phyloP scores from a whole-genome alignment of 2,888 invertebrate genomes.

The Ctenicera cuprea region DNA sequence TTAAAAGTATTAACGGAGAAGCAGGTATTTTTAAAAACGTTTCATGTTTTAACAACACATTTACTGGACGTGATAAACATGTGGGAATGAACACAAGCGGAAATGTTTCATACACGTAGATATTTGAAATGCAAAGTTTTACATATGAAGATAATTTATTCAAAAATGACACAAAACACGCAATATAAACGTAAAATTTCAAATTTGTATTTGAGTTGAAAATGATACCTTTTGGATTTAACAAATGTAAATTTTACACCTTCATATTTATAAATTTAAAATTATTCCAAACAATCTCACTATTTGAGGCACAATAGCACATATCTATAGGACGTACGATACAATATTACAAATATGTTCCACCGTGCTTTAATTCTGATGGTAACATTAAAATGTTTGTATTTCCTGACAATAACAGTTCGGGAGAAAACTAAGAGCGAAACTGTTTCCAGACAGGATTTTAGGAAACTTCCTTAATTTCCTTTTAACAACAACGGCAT shows the following conservation, averaged over 20 bases:
- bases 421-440: not conserved
- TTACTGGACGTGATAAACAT: conserved; percentile 24
- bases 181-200: conserved; percentile 9
- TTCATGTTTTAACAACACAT: conserved; percentile 25
- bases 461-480: conserved; percentile 35
- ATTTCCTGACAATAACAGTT: conserved; percentile 1
- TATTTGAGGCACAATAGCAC: too few species aligned
- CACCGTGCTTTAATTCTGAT: too few species aligned
- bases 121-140: conserved; percentile 22
- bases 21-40: conserved; percentile 24
- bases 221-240: conserved; percentile 11
- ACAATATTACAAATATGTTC: too few species aligned
- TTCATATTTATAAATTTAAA: not conserved
- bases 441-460: conserved; percentile 21
- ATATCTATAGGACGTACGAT: too few species aligned
- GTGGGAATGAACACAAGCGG: conserved; percentile 27
- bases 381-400: not conserved
- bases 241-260: not conserved
- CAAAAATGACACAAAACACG: conserved; percentile 22
- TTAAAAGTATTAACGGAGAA: conserved; percentile 6
- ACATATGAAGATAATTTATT: conserved; percentile 1
- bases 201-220: not conserved
- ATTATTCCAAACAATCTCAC: too few species aligned
- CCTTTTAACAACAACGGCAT: conserved; percentile 24
- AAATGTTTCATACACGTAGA: conserved; percentile 16